Conservation (phyloP, 2,888 invertebrate species). For the Papilio gigon region DNA sequence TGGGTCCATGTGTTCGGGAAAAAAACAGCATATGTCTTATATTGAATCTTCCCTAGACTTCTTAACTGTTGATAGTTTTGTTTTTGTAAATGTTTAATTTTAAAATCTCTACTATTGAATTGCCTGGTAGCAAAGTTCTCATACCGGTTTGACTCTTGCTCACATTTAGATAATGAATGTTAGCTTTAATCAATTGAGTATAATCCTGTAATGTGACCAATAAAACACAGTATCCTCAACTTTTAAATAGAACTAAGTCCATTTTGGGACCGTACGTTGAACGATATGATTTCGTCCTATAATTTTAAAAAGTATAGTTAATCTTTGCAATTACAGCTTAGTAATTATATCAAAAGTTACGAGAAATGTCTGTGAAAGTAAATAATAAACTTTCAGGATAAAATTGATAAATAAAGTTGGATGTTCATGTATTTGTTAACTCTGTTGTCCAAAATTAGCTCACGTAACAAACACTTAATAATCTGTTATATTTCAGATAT, state of each 20-base stretch:
- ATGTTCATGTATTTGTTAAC: neutral
- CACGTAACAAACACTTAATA: neutral
- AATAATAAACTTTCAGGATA: neutral
- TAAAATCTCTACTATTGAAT: neutral
- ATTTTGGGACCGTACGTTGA: neutral
- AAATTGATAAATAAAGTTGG: neutral
- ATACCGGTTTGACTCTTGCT: too few relatives aligned
- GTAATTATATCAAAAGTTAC: neutral
- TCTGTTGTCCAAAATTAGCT: neutral
- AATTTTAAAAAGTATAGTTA: conserved; percentile 1
- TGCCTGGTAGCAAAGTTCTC: too few relatives aligned
- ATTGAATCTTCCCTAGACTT: too few relatives aligned
- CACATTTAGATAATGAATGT: too few relatives aligned
- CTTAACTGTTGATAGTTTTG: too few relatives aligned
- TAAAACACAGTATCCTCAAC: too few relatives aligned
- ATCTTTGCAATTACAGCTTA: neutral
- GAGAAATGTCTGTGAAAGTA: neutral
- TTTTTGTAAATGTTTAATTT: too few relatives aligned
- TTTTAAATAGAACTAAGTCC: neutral
- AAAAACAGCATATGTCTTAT: conserved; percentile 1
- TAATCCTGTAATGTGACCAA: too few relatives aligned
- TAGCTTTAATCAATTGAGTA: too few relatives aligned
- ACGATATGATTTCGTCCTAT: neutral
- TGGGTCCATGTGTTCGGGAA: neutral
- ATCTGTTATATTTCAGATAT: neutral